Conservation (phyloP, 2,797 vertebrate genomes). For the Lacerta agilis region DNA sequence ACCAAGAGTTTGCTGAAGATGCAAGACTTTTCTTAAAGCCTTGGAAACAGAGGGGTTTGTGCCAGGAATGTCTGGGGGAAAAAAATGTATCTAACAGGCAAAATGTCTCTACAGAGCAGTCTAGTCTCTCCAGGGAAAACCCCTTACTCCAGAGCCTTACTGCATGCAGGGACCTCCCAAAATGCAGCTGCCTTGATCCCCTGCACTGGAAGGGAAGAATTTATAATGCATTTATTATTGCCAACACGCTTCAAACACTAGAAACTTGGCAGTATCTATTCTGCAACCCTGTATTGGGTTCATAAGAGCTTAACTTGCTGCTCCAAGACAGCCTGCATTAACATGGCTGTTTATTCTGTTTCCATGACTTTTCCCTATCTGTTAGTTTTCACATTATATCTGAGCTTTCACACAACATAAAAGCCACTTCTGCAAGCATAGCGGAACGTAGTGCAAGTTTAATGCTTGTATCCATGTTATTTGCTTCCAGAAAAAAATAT, state of each 20-base stretch:
- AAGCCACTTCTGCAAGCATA: too few species aligned
- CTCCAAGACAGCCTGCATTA: too few species aligned
- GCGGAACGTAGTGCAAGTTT: too few species aligned
- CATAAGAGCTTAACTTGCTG: too few species aligned
- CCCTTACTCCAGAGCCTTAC: neutral
- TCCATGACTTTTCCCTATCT: too few species aligned
- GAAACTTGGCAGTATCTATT: neutral
- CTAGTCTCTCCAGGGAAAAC: neutral
- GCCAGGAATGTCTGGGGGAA: constrained; percentile 1
- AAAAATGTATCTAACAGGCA: neutral
- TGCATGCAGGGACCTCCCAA: too few species aligned
- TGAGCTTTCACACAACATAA: too few species aligned
- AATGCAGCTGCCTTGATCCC: neutral
- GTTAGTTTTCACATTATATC: too few species aligned
- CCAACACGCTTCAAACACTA: neutral
- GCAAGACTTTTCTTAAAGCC: constrained; percentile 37
- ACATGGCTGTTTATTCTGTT: too few species aligned
- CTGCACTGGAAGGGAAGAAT: neutral
- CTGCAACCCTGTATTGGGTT: neutral
- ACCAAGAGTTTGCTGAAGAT: constrained; percentile 54
- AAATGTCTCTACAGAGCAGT: neutral
- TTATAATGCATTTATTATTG: neutral
- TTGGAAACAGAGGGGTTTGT: neutral
- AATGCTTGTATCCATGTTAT: too few species aligned
- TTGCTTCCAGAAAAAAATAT: too few species aligned